Evolutionary conservation across 2,888 invertebrate species (phyloP).

Genomic region (Selenia dentaria): DNA sequence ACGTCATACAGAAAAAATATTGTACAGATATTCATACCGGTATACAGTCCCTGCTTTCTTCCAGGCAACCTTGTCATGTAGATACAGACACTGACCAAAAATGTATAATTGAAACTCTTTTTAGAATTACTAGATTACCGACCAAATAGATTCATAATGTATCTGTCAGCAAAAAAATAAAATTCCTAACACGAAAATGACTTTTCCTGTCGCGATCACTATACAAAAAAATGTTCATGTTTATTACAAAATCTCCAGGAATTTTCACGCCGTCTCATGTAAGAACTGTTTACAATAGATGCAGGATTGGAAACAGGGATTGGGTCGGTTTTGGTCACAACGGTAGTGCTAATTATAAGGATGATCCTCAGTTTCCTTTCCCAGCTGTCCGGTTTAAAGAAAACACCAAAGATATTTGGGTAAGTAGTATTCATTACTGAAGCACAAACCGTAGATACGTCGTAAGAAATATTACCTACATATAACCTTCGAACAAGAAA

Average conservation of each 20-base stretch:
- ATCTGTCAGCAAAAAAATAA: slow-evolving; percentile 20
- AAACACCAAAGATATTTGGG: slow-evolving; percentile 84
- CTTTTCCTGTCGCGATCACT: slow-evolving; percentile 21
- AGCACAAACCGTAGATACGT: too few species aligned
- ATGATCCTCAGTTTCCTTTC: slow-evolving; percentile 84
- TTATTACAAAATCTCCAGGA: slow-evolving; percentile 34
- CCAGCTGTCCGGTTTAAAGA: slow-evolving; percentile 87
- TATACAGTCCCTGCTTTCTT: too few species aligned
- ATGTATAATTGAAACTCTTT: neutral
- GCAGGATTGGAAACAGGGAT: slow-evolving; percentile 85
- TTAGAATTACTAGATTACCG: neutral
- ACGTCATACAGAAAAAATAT: too few species aligned
- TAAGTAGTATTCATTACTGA: slow-evolving; percentile 54
- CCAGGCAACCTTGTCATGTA: too few species aligned
- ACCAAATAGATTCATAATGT: slow-evolving; percentile 1
- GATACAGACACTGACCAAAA: neutral
- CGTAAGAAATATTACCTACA: too few species aligned
- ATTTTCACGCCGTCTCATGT: slow-evolving; percentile 31
- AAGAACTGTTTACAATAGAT: slow-evolving; percentile 51
- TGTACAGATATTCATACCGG: too few species aligned
- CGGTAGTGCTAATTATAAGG: slow-evolving; percentile 83
- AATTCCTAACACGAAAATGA: slow-evolving; percentile 31
- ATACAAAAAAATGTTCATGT: slow-evolving; percentile 38
- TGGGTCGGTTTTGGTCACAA: slow-evolving; percentile 87
- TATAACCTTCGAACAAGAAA: too few species aligned